Evolutionary conservation across 2,113 vertebrate genomes (phyloP).

Genomic region (Notarius lentiginosus): DNA sequence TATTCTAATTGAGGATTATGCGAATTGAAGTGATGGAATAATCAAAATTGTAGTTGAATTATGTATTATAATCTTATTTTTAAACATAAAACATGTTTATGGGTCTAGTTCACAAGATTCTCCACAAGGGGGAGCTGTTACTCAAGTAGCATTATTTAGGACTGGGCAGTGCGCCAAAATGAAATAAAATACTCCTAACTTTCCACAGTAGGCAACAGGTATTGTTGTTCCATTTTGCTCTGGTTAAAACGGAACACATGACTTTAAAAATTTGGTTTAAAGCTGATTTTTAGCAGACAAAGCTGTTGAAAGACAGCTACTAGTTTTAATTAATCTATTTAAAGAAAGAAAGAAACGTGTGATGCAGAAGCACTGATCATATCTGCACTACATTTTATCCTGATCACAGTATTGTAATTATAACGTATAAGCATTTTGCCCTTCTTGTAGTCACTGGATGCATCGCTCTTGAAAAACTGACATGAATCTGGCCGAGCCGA

Average conservation of each 20-base stretch:
- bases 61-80: background rate
- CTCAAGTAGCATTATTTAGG: background rate
- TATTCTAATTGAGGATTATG: background rate
- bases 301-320: background rate
- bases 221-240: background rate
- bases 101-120: no score
- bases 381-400: background rate
- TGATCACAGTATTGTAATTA: background rate
- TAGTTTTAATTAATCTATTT: background rate
- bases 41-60: background rate
- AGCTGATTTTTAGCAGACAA: background rate
- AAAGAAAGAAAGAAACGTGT: background rate
- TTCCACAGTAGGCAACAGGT: background rate
- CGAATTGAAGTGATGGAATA: background rate
- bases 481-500: background rate
- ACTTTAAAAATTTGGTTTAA: background rate
- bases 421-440: background rate
- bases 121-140: slow-evolving; percentile 17
- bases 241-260: background rate
- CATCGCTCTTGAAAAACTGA: background rate
- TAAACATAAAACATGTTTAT: no score
- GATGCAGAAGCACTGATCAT: background rate
- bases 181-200: background rate
- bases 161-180: background rate
- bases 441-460: background rate